Percentiles rank a stretch among this genome's conserved stretches.
These are phyloP conservation scores for Muraenolepis orangiensis DNA, from an alignment of 2,797 vertebrate genomes.

Conservation along the genomic window DNA sequence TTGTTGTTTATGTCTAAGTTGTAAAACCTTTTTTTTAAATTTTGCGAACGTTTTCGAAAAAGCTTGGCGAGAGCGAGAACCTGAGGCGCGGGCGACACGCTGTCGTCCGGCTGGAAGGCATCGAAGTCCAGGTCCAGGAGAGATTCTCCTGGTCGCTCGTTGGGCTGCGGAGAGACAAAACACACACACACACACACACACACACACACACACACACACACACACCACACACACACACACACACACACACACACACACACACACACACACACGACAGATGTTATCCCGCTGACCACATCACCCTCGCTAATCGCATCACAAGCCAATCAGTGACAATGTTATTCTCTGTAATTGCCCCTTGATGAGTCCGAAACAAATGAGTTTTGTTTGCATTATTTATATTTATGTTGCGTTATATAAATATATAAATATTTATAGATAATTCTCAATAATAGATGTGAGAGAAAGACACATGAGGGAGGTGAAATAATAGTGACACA, in stretches of 20 bases:
- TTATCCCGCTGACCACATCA: not conserved
- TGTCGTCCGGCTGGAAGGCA: conserved; percentile 87
- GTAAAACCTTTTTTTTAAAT: too few relatives aligned
- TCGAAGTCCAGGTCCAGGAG: conserved; percentile 94
- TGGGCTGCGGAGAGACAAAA: conserved; percentile 66
- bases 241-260: not conserved
- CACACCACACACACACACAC: not conserved
- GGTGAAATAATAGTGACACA: too few relatives aligned
- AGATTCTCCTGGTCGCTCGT: conserved; percentile 85
- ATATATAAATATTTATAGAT: not conserved
- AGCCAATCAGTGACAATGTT: not conserved
- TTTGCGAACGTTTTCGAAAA: too few relatives aligned
- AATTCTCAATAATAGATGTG: not conserved
- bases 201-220: not conserved
- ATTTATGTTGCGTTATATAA: too few relatives aligned
- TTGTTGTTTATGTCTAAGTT: too few relatives aligned
- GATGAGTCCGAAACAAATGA: not conserved
- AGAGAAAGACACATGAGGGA: not conserved
- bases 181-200: not conserved
- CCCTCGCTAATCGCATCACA: not conserved
- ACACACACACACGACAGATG: not conserved
- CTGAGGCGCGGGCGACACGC: conserved; percentile 90
- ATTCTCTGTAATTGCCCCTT: not conserved
- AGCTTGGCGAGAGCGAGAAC: conserved; percentile 45
- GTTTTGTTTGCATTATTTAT: not conserved